phyloP scores from a whole-genome alignment of 1,140 invertebrate genomes.

The Propsilocerus akamusi region DNA sequence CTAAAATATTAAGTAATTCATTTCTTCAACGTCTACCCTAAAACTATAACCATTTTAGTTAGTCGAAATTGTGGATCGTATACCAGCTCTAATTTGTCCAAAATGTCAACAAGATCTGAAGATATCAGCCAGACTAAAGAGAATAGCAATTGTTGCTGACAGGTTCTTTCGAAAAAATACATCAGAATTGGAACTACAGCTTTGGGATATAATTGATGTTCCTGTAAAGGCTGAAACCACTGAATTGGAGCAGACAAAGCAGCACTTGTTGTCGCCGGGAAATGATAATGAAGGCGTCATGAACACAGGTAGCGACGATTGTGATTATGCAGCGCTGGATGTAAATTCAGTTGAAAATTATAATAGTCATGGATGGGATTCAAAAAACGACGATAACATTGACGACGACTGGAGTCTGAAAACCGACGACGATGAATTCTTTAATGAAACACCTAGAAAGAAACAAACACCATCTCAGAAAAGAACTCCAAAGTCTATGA shows the following conservation, averaged over 20 bases:
- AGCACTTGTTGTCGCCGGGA: not conserved
- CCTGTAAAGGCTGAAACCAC: not conserved
- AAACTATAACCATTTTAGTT: not conserved
- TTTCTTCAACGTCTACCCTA: not conserved
- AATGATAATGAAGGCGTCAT: not conserved
- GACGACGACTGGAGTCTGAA: not conserved
- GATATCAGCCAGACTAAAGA: not conserved
- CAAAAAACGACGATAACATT: not conserved
- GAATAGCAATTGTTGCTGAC: not conserved
- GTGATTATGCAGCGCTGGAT: not conserved
- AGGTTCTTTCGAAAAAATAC: not conserved
- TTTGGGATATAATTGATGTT: too few relatives aligned
- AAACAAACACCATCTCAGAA: not conserved
- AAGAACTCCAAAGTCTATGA: not conserved
- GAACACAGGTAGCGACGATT: too few relatives aligned
- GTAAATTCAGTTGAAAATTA: not conserved
- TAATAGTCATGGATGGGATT: not conserved
- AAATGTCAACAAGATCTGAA: not conserved
- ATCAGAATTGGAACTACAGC: not conserved
- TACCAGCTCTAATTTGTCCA: not conserved
- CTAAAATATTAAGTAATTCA: not conserved
- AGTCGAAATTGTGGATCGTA: not conserved
- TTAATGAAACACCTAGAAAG: not conserved
- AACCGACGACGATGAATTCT: not conserved
- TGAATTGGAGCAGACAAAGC: not conserved